These are phyloP conservation scores for Spisula subtruncata DNA, from an alignment of 2,888 invertebrate genomes.

Conservation along the genomic window DNA sequence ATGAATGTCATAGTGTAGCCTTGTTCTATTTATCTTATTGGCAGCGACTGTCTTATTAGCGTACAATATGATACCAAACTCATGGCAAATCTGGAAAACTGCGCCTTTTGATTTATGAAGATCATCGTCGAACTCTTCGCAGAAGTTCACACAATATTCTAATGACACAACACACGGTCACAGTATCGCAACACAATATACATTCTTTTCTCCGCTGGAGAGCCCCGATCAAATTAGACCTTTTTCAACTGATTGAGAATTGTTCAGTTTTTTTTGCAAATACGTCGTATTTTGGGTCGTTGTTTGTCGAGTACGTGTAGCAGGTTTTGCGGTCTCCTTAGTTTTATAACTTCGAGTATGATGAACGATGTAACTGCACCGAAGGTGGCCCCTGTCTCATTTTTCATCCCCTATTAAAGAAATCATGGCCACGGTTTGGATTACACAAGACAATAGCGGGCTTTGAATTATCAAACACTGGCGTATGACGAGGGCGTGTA, in stretches of 20 bases:
- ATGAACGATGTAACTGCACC: slow-evolving; percentile 64
- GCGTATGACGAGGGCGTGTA: slow-evolving; percentile 46
- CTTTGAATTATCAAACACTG: slow-evolving; percentile 46
- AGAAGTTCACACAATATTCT: neutral
- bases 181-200: slow-evolving; percentile 20
- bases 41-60: neutral
- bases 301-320: slow-evolving; percentile 26
- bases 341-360: slow-evolving; percentile 55
- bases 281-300: neutral
- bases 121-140: neutral
- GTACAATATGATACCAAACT: slow-evolving; percentile 10
- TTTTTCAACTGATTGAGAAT: neutral
- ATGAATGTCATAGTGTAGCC: neutral
- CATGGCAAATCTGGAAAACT: neutral
- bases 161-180: slow-evolving; percentile 19
- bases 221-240: slow-evolving; percentile 3
- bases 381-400: slow-evolving; percentile 64
- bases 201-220: slow-evolving; percentile 6
- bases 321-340: slow-evolving; percentile 48
- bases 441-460: slow-evolving; percentile 67
- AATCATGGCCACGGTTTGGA: slow-evolving; percentile 64
- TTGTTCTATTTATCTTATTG: neutral
- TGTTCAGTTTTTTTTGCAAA: slow-evolving; percentile 1
- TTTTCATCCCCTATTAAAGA: slow-evolving; percentile 72
- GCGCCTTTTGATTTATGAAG: slow-evolving; percentile 18